Evolutionary conservation across 2,113 vertebrate genomes (phyloP), one percentile per base, ranked within the genome.

Genomic region (Phoxinus phoxinus): DNA sequence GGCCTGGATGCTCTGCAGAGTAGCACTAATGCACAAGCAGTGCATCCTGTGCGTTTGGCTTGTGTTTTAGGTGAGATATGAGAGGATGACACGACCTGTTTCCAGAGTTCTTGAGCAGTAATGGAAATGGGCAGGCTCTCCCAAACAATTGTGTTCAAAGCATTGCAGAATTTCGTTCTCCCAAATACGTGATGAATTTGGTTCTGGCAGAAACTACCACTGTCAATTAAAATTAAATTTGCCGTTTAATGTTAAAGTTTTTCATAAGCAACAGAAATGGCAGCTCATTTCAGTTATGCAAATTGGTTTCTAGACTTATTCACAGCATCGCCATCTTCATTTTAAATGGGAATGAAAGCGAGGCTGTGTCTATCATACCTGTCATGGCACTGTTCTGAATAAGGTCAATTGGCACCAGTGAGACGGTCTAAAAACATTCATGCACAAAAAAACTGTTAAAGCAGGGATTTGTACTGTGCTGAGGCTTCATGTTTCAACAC

Each of bases 81-180:
- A 89, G 88, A 81, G 76, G 85, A 59, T 35, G 86, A 35, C 53
- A 3, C 76, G 27, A 85, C 85, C 80, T 44, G 44, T 51, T 74
- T 83, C 32, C 73, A 15, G 21, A 59, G 59, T 41, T 59, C 44
- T 17, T 4, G 23, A 58, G 15, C 21, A 25, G 86, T 87, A 41
- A 58, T 85, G 63, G 17, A 80, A 65, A 51, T 32, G 6, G 3
- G 25, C 27, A 74, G 65, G 46, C 4, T 6, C 74, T 84, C 56
- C 35, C 10, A 7, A 84, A 83, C 76, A 35, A 72, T 37, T 19
- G 61, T 79, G 77, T 89, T 81, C 84, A 84, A 87, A 88, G 84
- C 51, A 23, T 48, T 74, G 59, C 88, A 59, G 88, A 89, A 65
- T 59, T 81, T 89, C 87, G 88, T 89, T 91, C 89, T 89, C 51